These are phyloP conservation scores for Palythoa heliodiscus DNA, from an alignment of 92 coral and sea anemone species.

Conservation along the genomic window DNA sequence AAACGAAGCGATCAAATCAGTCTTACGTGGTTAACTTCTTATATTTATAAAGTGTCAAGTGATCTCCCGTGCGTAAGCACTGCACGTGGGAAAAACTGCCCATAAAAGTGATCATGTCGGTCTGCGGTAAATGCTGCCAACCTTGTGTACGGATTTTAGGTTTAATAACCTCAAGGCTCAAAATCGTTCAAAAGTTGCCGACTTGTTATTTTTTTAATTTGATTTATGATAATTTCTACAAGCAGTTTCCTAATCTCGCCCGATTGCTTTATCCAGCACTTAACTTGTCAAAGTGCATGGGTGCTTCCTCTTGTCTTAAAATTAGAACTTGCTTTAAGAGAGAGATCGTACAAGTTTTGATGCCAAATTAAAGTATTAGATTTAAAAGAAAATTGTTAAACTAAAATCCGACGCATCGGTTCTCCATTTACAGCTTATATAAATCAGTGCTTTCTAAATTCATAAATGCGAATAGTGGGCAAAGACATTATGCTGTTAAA, in stretches of 20 bases:
- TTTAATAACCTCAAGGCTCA: slow-evolving; percentile 34
- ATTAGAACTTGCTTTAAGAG: slow-evolving; percentile 3
- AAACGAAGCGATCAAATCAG: slow-evolving; percentile 8
- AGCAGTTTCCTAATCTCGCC: slow-evolving; percentile 31
- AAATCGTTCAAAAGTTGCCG: slow-evolving; percentile 68
- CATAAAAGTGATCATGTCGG: not conserved
- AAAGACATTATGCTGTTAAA: not conserved
- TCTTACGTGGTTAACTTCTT: not conserved
- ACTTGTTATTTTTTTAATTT: slow-evolving; percentile 64
- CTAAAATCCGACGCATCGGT: not conserved
- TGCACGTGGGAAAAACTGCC: not conserved
- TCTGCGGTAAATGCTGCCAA: slow-evolving; percentile 18
- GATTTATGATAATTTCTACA: slow-evolving; percentile 70
- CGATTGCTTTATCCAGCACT: slow-evolving; percentile 13
- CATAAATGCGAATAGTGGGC: not conserved
- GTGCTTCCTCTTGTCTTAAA: not conserved
- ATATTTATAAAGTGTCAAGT: slow-evolving; percentile 5
- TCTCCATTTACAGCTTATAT: no score
- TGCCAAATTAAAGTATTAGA: not conserved
- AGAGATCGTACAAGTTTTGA: no score
- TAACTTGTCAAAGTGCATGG: slow-evolving; percentile 28
- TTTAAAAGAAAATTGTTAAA: not conserved
- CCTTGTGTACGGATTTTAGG: slow-evolving; percentile 31
- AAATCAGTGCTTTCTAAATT: no score
- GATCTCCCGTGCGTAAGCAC: not conserved